Evolutionary conservation across 2,888 invertebrate genomes (phyloP).

Genomic region (Pterostichus madidus): DNA sequence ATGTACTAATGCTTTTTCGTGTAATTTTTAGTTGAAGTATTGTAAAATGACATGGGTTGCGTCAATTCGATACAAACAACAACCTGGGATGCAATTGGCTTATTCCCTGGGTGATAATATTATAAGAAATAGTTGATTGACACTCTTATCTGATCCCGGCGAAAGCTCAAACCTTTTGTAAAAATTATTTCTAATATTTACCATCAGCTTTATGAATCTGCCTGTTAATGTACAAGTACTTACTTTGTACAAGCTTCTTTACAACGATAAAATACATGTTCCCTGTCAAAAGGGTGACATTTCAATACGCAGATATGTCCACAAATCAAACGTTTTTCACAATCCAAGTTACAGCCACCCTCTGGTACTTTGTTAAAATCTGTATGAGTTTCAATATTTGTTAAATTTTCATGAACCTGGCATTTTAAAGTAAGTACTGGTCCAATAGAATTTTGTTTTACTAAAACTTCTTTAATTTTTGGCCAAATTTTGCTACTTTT

Average conservation of each 20-base stretch:
- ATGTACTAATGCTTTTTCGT: no score
- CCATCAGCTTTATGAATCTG: no score
- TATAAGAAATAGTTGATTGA: no score
- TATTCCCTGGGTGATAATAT: no score
- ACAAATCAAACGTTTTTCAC: constrained; percentile 77
- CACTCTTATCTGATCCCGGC: no score
- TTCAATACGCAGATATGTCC: constrained; percentile 81
- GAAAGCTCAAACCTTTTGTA: no score
- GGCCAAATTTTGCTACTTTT: constrained; percentile 80
- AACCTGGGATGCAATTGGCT: no score
- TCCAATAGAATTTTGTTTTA: constrained; percentile 79
- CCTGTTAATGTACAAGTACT: constrained; percentile 66
- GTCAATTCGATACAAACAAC: no score
- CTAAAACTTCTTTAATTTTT: constrained; percentile 78
- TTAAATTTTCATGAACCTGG: constrained; percentile 77
- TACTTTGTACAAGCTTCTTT: constrained; percentile 78
- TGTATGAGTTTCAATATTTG: constrained; percentile 73
- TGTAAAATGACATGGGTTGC: no score
- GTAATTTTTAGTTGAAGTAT: no score
- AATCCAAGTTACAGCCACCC: constrained; percentile 80
- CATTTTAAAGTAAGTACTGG: constrained; percentile 78
- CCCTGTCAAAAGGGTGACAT: constrained; percentile 82
- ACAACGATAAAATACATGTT: constrained; percentile 79
- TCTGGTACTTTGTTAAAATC: constrained; percentile 79
- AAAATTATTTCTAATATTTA: no score